Conservation (phyloP, 2,888 invertebrate species). For the Brachynemurus nebulosus region DNA sequence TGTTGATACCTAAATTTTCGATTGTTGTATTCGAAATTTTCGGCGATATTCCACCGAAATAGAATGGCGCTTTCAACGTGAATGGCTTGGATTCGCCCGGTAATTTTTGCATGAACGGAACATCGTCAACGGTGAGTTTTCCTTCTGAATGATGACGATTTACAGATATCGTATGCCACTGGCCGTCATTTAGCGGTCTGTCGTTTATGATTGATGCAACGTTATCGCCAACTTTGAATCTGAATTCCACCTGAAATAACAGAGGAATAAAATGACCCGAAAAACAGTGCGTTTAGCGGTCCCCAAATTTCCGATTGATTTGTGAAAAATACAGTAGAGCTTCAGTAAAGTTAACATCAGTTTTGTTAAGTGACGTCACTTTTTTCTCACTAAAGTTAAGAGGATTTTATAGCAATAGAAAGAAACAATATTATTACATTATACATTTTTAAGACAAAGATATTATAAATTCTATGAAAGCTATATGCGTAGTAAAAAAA, state of each 20-base stretch:
- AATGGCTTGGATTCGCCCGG: slow-evolving; percentile 35
- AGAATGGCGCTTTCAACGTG: slow-evolving; percentile 55
- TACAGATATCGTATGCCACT: slow-evolving; percentile 67
- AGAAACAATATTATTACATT: too few species aligned
- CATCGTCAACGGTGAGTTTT: slow-evolving; percentile 51
- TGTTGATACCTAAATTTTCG: slow-evolving; percentile 33
- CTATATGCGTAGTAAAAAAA: too few species aligned
- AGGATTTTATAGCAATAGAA: too few species aligned
- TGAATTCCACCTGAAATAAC: slow-evolving; percentile 43
- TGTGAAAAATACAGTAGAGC: too few species aligned
- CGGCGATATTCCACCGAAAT: slow-evolving; percentile 64
- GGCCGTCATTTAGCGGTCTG: slow-evolving; percentile 49
- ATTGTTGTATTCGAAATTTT: slow-evolving; percentile 31
- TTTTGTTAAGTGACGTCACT: too few species aligned
- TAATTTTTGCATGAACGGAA: slow-evolving; percentile 38
- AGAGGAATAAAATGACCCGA: background rate
- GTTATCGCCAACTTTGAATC: slow-evolving; percentile 57
- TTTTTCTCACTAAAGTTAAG: too few species aligned
- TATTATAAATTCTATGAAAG: too few species aligned
- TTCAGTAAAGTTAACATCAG: too few species aligned
- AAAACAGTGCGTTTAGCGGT: slow-evolving; percentile 10
- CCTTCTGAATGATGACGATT: slow-evolving; percentile 47
- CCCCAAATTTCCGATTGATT: too few species aligned
- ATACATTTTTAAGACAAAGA: too few species aligned
- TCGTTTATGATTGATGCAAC: slow-evolving; percentile 29